A percentile compares a stretch with the other conserved stretches of the same genome.
Conservation (phyloP, 2,888 invertebrate species). For the Rhagonycha fulva region DNA sequence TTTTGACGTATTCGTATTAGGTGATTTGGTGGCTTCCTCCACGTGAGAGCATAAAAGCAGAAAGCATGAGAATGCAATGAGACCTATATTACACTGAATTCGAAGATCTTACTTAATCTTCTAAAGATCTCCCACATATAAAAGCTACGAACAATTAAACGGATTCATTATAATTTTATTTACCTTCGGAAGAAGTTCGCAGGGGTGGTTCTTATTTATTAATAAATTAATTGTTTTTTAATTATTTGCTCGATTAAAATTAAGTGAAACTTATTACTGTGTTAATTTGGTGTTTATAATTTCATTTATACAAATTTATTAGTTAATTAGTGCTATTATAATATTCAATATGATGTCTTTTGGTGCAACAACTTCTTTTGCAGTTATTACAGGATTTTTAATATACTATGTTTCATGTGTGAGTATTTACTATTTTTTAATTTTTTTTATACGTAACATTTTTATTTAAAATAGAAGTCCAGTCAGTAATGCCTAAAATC, state of each 20-base stretch:
- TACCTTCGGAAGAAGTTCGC: constrained; percentile 8
- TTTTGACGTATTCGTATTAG: not conserved
- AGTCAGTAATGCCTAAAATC: too few species aligned
- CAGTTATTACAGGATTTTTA: constrained; percentile 46
- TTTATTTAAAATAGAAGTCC: not conserved
- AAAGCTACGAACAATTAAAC: constrained; percentile 33
- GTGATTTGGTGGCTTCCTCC: not conserved
- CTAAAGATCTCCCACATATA: constrained; percentile 45
- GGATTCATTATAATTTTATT: constrained; percentile 21
- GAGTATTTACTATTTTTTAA: constrained; percentile 34
- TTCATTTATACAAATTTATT: not conserved
- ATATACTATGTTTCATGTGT: constrained; percentile 45
- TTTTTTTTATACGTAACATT: not conserved
- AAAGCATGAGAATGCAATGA: constrained; percentile 41
- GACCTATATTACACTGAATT: constrained; percentile 38
- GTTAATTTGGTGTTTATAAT: not conserved
- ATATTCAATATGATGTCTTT: not conserved
- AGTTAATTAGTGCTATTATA: not conserved
- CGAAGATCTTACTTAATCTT: constrained; percentile 44
- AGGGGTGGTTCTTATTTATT: not conserved
- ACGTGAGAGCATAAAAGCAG: constrained; percentile 33
- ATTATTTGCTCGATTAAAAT: not conserved
- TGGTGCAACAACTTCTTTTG: constrained; percentile 22
- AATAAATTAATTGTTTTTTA: not conserved
- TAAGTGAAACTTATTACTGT: not conserved